Percentiles rank a stretch among this genome's conserved stretches.
Evolutionary conservation across 2,888 invertebrate species (phyloP).

Genomic region (Hirtodrosophila duncani): DNA sequence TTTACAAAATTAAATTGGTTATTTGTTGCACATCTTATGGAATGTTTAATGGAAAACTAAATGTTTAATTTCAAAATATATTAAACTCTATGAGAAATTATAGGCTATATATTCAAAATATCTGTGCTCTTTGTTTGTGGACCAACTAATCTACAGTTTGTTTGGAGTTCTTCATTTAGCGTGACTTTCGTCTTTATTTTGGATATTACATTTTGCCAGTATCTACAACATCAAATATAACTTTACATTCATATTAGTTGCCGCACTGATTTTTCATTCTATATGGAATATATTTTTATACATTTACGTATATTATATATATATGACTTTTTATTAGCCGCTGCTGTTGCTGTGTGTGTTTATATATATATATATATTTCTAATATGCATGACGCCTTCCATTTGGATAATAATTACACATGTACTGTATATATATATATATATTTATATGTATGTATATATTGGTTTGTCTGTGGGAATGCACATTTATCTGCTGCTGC

Average conservation of each 20-base stretch:
- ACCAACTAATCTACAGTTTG: slow-evolving; percentile 30
- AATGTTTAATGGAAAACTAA: slow-evolving; percentile 27
- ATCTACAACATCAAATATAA: slow-evolving; percentile 76
- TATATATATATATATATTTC: slow-evolving; percentile 15
- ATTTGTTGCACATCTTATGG: slow-evolving; percentile 37
- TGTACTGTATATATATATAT: slow-evolving; percentile 7
- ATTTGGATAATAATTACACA: slow-evolving; percentile 58
- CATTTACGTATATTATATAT: slow-evolving; percentile 34
- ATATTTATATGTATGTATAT: slow-evolving; percentile 19
- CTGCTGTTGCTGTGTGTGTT: slow-evolving; percentile 19
- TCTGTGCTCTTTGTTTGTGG: slow-evolving; percentile 25
- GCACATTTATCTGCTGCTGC: slow-evolving; percentile 49
- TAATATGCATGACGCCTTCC: no score
- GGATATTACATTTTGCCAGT: slow-evolving; percentile 23
- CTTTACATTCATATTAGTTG: slow-evolving; percentile 49
- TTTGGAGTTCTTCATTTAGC: slow-evolving; percentile 19
- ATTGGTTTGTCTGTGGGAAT: slow-evolving; percentile 43
- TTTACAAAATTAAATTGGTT: slow-evolving; percentile 66
- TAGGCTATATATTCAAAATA: slow-evolving; percentile 48
- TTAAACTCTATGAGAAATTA: slow-evolving; percentile 30
- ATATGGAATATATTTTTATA: slow-evolving; percentile 32
- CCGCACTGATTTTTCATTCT: slow-evolving; percentile 31
- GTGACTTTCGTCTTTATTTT: slow-evolving; percentile 20
- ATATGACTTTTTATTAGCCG: slow-evolving; percentile 28
- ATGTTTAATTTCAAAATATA: slow-evolving; percentile 31